Conservation (phyloP, 1,140 invertebrate genomes). For the Plectus sambesii region DNA sequence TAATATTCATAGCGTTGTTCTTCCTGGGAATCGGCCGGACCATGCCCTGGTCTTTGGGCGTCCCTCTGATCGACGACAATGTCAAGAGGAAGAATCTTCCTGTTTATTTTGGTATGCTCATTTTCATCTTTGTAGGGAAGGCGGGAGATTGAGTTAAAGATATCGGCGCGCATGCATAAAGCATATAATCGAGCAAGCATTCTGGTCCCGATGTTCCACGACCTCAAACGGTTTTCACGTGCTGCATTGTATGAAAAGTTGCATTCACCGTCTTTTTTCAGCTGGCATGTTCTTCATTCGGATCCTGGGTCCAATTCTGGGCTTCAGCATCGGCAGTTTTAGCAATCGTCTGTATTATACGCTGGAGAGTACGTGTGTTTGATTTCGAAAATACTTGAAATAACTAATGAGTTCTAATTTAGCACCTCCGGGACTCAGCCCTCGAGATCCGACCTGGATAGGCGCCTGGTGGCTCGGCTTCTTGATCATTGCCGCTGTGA, state of each 20-base stretch:
- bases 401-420: too few species aligned
- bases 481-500: conserved; percentile 23
- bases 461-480: conserved; percentile 35
- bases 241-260: too few species aligned
- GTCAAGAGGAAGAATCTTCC: conserved; percentile 41
- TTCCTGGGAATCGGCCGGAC: conserved; percentile 28
- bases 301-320: conserved; percentile 27
- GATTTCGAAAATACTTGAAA: neutral
- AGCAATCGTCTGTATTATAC: conserved; percentile 24
- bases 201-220: too few species aligned
- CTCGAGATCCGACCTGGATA: conserved; percentile 30
- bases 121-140: conserved; percentile 6
- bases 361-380: conserved; percentile 21
- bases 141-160: too few species aligned
- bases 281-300: conserved; percentile 27
- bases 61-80: conserved; percentile 46
- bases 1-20: conserved; percentile 26
- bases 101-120: conserved; percentile 32
- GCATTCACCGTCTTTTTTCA: conserved; percentile 12
- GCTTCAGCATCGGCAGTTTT: conserved; percentile 22
- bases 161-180: too few species aligned
- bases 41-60: conserved; percentile 35
- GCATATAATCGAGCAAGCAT: too few species aligned
- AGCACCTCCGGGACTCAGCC: conserved; percentile 25
- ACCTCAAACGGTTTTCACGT: too few species aligned